phyloP scores from a whole-genome alignment of 2,113 vertebrate species.

The Cochlearius cochlearius region DNA sequence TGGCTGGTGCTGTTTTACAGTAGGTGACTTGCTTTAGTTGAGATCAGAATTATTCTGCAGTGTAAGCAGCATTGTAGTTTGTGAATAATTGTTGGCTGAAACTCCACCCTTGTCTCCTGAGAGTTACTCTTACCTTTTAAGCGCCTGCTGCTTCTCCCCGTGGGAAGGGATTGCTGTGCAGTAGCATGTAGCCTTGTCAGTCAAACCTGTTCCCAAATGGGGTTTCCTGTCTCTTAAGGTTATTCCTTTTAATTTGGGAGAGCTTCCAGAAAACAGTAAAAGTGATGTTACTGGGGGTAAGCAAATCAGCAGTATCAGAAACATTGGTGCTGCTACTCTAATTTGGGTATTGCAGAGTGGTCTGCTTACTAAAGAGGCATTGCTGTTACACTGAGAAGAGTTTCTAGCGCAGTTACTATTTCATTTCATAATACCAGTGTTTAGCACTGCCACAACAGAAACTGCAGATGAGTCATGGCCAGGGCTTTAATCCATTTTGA shows the following conservation, averaged over 20 bases:
- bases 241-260: neutral
- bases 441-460: neutral
- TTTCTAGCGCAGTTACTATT: neutral
- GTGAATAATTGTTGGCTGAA: neutral
- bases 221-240: neutral
- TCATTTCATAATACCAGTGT: neutral
- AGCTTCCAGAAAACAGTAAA: neutral
- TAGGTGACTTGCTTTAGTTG: neutral
- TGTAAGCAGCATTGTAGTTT: neutral
- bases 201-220: neutral
- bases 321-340: neutral
- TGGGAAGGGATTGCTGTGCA: neutral
- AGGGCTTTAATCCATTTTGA: neutral
- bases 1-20: neutral
- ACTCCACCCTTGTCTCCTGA: neutral
- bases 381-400: neutral
- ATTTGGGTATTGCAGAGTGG: neutral
- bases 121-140: conserved; percentile 12
- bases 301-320: neutral
- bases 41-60: neutral
- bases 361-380: neutral
- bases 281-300: neutral
- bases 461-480: neutral
- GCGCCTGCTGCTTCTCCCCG: neutral
- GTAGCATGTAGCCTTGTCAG: neutral